Evolutionary conservation across 2,797 vertebrate genomes (phyloP), one percentile per base, ranked within the genome.

Genomic region (Gobio occitaniae): DNA sequence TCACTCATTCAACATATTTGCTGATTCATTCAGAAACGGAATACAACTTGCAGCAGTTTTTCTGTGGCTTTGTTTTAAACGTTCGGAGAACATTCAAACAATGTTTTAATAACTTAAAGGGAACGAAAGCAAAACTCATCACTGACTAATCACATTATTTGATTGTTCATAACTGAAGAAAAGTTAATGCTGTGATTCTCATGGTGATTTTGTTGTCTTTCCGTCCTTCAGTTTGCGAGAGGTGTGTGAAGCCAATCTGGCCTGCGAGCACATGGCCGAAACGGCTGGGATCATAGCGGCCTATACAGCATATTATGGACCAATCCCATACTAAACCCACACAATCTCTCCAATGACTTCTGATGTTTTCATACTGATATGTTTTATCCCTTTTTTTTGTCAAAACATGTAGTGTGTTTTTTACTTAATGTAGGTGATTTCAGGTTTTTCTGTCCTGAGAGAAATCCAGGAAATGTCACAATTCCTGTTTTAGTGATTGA

Each of bases 251-350:
- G 83, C 92, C 85, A 95, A 96, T 9, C 21, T 90, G 0, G 96
- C 92, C 79, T 98, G 97, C 71, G 95, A 96, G 5, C 93, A 96
- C 80, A 95, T 97, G 92, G 94, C 97, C 0, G 95, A 97, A 4
- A 95, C 95, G 1, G 88, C 93, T 0, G 97, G 97, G 79, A 96
- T 97, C 63, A 85, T 95, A 0, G 92, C 93, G 1, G 97, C 96
- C 0, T 97, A 98, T 91, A 91, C 84, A 2, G 91, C 82, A 38
- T 95, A 94, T 91, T 97, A 97, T 19, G 95, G 96, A 80, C 93
- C 93, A 0, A 86, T 95, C 0, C 69, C 93, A 79, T 89, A 90
- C 90, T 95, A 94, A 25, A 92, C 19, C 77, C 80, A 21, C 41
- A 48, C n/a, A 44, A 2, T 21, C 19, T 21, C 54, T 56, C 54